A percentile compares a stretch with the other conserved stretches of the same genome.
These are phyloP conservation scores for Ferdinandea cuprea DNA, from an alignment of 2,888 invertebrate species.

Conservation along the genomic window DNA sequence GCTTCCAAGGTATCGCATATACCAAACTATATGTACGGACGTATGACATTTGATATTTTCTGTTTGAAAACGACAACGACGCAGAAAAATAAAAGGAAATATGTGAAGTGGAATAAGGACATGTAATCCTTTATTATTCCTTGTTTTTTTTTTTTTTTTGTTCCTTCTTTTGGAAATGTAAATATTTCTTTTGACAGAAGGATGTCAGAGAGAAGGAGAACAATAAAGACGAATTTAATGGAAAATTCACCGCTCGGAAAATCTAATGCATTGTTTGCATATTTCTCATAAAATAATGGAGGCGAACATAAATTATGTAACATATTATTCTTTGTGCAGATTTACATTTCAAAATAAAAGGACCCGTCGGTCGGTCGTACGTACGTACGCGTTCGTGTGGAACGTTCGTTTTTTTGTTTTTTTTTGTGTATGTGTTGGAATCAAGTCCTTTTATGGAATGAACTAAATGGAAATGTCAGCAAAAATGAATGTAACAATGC, in stretches of 20 bases:
- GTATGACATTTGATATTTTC: constrained; percentile 51
- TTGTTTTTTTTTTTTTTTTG: too few species aligned
- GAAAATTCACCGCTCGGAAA: constrained; percentile 18
- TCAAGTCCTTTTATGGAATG: too few species aligned
- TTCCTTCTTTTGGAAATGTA: constrained; percentile 22
- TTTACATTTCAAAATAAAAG: constrained; percentile 26
- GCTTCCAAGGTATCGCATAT: constrained; percentile 30
- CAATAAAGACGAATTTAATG: constrained; percentile 31
- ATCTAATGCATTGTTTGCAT: constrained; percentile 52
- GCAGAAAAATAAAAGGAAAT: not conserved
- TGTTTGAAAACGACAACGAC: not conserved
- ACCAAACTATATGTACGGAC: too few species aligned
- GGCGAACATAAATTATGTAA: constrained; percentile 23
- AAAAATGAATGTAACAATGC: too few species aligned
- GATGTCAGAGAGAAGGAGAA: constrained; percentile 3
- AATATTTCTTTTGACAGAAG: constrained; percentile 14
- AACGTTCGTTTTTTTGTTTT: not conserved
- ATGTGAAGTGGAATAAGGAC: constrained; percentile 6
- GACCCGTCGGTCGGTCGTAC: too few species aligned
- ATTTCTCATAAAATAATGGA: constrained; percentile 12
- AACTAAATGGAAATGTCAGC: too few species aligned
- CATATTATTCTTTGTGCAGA: constrained; percentile 15
- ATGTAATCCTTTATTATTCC: constrained; percentile 17
- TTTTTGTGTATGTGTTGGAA: too few species aligned
- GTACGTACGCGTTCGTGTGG: not conserved